Evolutionary conservation across 2,888 invertebrate genomes (phyloP), one percentile per base, ranked within the genome.

Genomic region (Chironomus tentans): DNA sequence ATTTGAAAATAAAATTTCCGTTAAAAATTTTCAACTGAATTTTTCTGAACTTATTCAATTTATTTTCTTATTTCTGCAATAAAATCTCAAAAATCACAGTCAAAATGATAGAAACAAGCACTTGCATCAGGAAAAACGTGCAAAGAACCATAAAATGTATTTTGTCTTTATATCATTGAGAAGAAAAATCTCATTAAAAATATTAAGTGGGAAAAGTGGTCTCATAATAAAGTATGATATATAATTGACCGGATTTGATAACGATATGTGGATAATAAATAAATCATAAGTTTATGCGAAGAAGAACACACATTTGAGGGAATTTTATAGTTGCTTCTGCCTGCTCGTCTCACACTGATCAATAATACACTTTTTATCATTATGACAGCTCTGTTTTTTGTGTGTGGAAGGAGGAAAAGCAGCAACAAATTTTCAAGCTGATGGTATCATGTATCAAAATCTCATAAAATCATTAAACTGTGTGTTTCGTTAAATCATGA

Each of bases 401-500:
- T 56, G 56, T 56, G 56, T 56, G 56, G 56, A 50, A n/a, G 15
- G 50, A 50, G 15, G 50, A 15, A 56, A 56, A 38, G 38, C 38
- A 38, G 38, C 38, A 61, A 28, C 24, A 62, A 56, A 72, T 13
- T n/a, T 12, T 74, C 74, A 46, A 70, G 21, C 47, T 65, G 38
- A 38, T 38, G 15, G 74, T 74, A 48, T 74, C 74, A 61, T 74
- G 47, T 74, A 61, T 68, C 74, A 68, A 68, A 74, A 74, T 74
- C 74, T 74, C 68, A 74, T 74, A 74, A 68, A 74, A 74, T 74
- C 74, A 74, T 74, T 74, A 74, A 74, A 74, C 47, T 68, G 46
- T 65, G 65, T 74, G 74, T 74, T 62, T 74, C 65, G 28, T 68
- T 68, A 68, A 68, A 68, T 68, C 38, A 68, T 46, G 68, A 68